Evolutionary conservation across 2,113 vertebrate species (phyloP).

Genomic region (Piaya cayana): DNA sequence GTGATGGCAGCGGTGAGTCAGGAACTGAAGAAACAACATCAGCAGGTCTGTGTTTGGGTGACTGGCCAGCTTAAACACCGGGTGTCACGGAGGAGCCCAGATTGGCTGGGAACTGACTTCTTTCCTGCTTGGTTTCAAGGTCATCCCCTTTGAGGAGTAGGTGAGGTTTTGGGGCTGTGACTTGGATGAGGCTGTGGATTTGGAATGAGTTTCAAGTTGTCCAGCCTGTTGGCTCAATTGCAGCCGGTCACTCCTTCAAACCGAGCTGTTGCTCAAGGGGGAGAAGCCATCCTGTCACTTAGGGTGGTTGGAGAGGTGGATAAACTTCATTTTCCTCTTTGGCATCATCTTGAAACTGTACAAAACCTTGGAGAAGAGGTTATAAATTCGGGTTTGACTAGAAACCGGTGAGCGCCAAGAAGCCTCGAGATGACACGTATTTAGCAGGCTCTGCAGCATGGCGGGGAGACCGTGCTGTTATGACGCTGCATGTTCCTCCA

Average conservation of each 20-base stretch:
- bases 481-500: constrained; percentile 56
- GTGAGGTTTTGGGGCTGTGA: background rate
- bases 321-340: background rate
- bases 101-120: background rate
- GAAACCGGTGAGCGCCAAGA: background rate
- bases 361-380: background rate
- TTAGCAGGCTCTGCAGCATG: background rate
- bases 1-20: constrained; percentile 16
- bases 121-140: background rate
- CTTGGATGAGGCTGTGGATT: background rate
- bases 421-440: background rate
- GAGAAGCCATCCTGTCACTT: background rate
- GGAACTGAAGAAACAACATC: background rate
- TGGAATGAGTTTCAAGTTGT: background rate
- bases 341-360: background rate
- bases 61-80: background rate
- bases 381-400: background rate
- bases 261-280: rapidly evolving
- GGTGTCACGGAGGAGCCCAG: background rate
- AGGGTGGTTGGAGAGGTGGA: background rate
- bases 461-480: constrained; percentile 46
- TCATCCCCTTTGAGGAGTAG: background rate
- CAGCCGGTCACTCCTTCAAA: rapidly evolving
- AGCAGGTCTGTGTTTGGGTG: background rate
- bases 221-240: background rate